Evolutionary conservation across 2,113 vertebrate species (phyloP), one percentile per base, ranked within the genome.

Genomic region (Eupsittula cactorum): DNA sequence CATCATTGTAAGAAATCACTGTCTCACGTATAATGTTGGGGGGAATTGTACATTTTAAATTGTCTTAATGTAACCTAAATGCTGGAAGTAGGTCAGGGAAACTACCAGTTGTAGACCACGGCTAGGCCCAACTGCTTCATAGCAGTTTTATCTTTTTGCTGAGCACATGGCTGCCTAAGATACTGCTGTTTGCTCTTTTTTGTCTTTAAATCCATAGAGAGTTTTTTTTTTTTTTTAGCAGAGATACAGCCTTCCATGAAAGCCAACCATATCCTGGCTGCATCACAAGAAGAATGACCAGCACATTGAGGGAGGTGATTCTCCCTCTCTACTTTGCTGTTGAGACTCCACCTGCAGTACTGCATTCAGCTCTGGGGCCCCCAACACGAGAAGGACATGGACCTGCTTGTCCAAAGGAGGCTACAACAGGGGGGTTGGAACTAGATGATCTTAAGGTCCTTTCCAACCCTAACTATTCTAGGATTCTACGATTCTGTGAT

Each of bases 191-290:
- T 25, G 2, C 10, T 78, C 37, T 52, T 78, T 81, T 63, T 67
- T 20, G 20, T 47, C 13, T 81, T 28, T 62, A 74, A 77, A 67
- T 67, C 19, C 33, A 52, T 35, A 35, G 0, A 11, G 35, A 20
- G 29, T 3, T 17, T 17, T 17, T 3, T 29, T 10, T 11, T 4
- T 42, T 79, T 86, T 55, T 44, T 29, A 84, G 14, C 31, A 74
- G 27, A 65, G 46, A 16, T 7, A 50, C 19, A 78, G 28, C 11
- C 21, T 79, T 82, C 52, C 25, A 5, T 0, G 1, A 74, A 81
- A 74, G 16, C 35, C 28, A 52, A 3, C 1, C 0, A 0, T 49
- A 33, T 35, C 27, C 20, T 27, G 33, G 16, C 35, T 57, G 35
- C 39, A 46, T 46, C 31, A 53, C 57, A 63, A 70, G 25, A 8